These are phyloP conservation scores for Corythornis leucogaster DNA, from an alignment of 2,797 vertebrate species.

Conservation along the genomic window DNA sequence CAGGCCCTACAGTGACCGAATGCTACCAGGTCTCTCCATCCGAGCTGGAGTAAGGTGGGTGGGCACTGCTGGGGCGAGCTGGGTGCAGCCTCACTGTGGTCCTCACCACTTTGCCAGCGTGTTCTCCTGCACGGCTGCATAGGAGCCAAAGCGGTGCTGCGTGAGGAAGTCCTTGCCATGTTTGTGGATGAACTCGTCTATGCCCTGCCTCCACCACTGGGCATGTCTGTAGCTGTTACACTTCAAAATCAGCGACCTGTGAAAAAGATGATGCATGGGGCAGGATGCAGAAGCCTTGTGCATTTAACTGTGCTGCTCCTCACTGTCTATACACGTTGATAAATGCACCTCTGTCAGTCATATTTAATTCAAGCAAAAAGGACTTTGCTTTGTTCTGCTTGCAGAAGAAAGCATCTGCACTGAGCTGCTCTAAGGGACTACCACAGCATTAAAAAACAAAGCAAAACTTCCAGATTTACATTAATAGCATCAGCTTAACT, in stretches of 20 bases:
- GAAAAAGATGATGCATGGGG: not conserved
- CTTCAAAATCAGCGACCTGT: constrained; percentile 92
- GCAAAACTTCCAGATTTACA: not conserved
- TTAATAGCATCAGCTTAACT: not conserved
- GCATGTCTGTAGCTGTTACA: constrained; percentile 94
- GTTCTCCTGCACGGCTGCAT: constrained; percentile 86
- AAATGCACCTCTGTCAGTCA: not conserved
- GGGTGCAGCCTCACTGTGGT: fast-evolving
- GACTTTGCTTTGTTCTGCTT: not conserved
- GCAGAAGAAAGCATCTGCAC: not conserved
- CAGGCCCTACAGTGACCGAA: not conserved
- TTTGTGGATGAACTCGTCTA: constrained; percentile 88
- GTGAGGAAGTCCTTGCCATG: constrained; percentile 88
- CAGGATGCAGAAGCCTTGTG: not conserved
- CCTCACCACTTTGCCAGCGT: constrained; percentile 91
- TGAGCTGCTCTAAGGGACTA: not conserved
- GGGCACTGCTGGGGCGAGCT: fast-evolving
- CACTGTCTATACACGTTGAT: fast-evolving
- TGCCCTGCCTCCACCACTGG: constrained; percentile 95
- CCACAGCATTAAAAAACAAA: not conserved
- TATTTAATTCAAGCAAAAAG: not conserved
- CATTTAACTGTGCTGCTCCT: not conserved
- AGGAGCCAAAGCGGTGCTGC: constrained; percentile 93
- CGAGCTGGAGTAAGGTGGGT: fast-evolving
- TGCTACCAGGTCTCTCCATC: not conserved